These are phyloP conservation scores for Octodonta nipae DNA, from an alignment of 2,888 invertebrate species.

Conservation along the genomic window DNA sequence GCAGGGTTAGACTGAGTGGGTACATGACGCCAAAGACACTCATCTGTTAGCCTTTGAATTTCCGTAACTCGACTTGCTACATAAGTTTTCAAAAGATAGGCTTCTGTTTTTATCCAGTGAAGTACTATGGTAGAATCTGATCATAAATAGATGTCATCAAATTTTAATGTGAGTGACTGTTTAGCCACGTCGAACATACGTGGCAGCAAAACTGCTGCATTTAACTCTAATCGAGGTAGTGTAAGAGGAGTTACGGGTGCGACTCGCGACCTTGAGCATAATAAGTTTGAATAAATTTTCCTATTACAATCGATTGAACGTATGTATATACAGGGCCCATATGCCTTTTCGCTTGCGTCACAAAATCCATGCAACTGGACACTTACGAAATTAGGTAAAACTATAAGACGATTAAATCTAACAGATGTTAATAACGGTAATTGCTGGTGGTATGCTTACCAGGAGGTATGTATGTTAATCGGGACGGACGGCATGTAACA, in stretches of 20 bases:
- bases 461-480: background rate
- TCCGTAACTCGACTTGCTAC: slow-evolving; percentile 11
- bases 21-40: slow-evolving; percentile 10
- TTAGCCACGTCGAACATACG: background rate
- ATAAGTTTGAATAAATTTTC: slow-evolving; percentile 2
- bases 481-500: background rate
- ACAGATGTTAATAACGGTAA: slow-evolving; percentile 4
- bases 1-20: slow-evolving; percentile 11
- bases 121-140: slow-evolving; percentile 8
- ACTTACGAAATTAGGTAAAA: background rate
- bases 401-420: slow-evolving; percentile 2
- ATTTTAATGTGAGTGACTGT: background rate
- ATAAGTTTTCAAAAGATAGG: slow-evolving; percentile 9
- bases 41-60: slow-evolving; percentile 9
- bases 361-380: slow-evolving; percentile 5
- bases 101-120: slow-evolving; percentile 8
- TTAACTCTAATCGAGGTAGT: slow-evolving; percentile 3
- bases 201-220: slow-evolving; percentile 3
- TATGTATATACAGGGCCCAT: slow-evolving; percentile 4
- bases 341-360: slow-evolving; percentile 5
- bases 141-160: background rate
- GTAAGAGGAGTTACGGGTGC: slow-evolving; percentile 5
- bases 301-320: slow-evolving; percentile 3
- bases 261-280: slow-evolving; percentile 5
- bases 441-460: slow-evolving; percentile 1